Conservation (phyloP, 2,113 vertebrate genomes). For the Gopherus flavomarginatus region DNA sequence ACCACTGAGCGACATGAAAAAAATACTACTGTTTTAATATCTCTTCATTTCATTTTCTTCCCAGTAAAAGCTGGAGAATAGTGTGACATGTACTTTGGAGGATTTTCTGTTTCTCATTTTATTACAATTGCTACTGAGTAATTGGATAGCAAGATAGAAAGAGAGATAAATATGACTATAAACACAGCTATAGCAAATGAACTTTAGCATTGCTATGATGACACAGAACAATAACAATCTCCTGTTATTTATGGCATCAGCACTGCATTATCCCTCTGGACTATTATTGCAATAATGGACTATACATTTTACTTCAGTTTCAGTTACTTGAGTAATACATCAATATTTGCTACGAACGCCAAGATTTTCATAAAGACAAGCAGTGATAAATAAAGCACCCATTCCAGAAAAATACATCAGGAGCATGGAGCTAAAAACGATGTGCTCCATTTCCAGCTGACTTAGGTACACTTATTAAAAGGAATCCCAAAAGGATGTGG, state of each 20-base stretch:
- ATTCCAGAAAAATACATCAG: not conserved
- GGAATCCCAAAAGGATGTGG: not conserved
- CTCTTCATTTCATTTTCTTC: not conserved
- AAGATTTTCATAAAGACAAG: not conserved
- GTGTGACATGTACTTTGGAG: not conserved
- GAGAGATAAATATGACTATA: not conserved
- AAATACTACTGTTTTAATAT: not conserved
- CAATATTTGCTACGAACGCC: not conserved
- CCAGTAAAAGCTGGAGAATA: not conserved
- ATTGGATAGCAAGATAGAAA: not conserved
- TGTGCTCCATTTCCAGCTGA: not conserved
- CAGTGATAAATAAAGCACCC: not conserved
- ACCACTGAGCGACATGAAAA: not conserved
- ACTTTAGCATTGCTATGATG: not conserved
- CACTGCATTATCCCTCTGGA: not conserved
- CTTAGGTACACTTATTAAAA: not conserved
- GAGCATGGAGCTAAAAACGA: not conserved
- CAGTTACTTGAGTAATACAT: constrained; percentile 11
- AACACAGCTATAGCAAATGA: not conserved
- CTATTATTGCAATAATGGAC: not conserved
- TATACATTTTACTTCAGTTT: constrained; percentile 17
- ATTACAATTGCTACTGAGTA: not conserved
- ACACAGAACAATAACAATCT: not conserved
- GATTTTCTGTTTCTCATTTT: not conserved
- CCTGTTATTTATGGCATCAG: not conserved